Percentiles rank a stretch among this genome's conserved stretches.
Evolutionary conservation across 2,888 invertebrate genomes (phyloP).

Genomic region (Scelioninae gen. 2): DNA sequence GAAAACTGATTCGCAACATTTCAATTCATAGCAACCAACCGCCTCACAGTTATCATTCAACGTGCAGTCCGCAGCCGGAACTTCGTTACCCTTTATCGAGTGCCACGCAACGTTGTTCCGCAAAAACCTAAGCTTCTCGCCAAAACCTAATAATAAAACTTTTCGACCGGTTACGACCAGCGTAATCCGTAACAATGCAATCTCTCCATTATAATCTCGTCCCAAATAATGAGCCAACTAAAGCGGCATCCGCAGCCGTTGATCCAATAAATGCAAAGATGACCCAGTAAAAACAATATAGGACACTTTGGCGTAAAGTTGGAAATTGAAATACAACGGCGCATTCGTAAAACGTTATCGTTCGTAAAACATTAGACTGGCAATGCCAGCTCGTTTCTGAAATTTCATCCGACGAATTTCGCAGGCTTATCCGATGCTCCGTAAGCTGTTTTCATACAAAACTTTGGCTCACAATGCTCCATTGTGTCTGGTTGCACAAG

Average conservation of each 20-base stretch:
- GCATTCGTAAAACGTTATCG: conserved; percentile 46
- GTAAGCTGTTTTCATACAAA: conserved; percentile 68
- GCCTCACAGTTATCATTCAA: no score
- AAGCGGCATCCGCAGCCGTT: background rate
- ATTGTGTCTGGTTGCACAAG: conserved; percentile 54
- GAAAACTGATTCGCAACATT: no score
- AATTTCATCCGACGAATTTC: conserved; percentile 59
- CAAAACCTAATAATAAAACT: background rate
- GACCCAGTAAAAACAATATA: conserved; percentile 42
- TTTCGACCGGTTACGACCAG: background rate
- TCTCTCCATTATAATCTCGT: conserved; percentile 2
- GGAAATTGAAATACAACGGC: conserved; percentile 46
- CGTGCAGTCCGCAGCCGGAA: no score
- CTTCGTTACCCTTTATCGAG: no score
- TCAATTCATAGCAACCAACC: no score
- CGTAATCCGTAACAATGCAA: background rate
- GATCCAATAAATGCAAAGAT: conserved; percentile 33
- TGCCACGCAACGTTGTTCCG: no score
- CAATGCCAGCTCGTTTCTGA: conserved; percentile 57
- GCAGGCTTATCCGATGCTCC: conserved; percentile 60
- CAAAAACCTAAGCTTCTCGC: background rate
- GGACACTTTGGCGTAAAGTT: conserved; percentile 47
- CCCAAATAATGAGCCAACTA: conserved; percentile 11
- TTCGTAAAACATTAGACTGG: conserved; percentile 51
- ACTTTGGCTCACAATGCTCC: conserved; percentile 61